Base-by-base conservation (phyloP, 1,140 invertebrate species). In the Eriocheir sinensis region DNA sequence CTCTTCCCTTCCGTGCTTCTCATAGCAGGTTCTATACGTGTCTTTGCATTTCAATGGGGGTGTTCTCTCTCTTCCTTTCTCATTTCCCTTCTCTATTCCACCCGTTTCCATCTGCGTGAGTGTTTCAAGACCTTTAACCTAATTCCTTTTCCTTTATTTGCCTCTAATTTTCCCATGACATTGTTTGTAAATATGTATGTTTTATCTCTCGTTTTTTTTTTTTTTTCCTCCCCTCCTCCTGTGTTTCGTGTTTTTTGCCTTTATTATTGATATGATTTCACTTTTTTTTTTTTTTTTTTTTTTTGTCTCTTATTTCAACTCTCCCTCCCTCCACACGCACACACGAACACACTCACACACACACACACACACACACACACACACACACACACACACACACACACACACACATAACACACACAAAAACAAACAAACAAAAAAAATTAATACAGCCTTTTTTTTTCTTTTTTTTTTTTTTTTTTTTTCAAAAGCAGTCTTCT, bases 291-390 rank as follows among this genome's bases (percentile, higher is more conserved):
- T 30, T 8, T 38, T 85, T 85, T 3, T 34, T 85, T 34, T 44
- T 44, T 38, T 86, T 4, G 85, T 72, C 48, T 53, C 48, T 72
- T 72, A n/a, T n/a, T n/a, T n/a, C n/a, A n/a, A n/a, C n/a, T n/a
- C n/a, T n/a, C 60, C 2, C n/a, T 72, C 60, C 27, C 6, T 4
- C 0, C 1, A n/a, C 27, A 72, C 60, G n/a, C 60, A 72, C 60
- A 72, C 60, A 72, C 60, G n/a, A 21, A 72, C 60, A 72, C 60
- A 72, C 60, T n/a, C 60, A 72, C 60, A 72, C 27, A 72, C 60
- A 72, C 60, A 72, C 60, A 72, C 60, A 72, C 60, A 72, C 60
- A 72, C 60, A 72, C 60, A 72, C 60, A 72, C 60, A 72, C 60
- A 72, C 60, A 72, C 60, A 72, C 60, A 72, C 60, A 72, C 60